Percentiles rank a stretch among this genome's conserved stretches.
Evolutionary conservation across 2,797 vertebrate species (phyloP).

Genomic region (Notolabrus celidotus): DNA sequence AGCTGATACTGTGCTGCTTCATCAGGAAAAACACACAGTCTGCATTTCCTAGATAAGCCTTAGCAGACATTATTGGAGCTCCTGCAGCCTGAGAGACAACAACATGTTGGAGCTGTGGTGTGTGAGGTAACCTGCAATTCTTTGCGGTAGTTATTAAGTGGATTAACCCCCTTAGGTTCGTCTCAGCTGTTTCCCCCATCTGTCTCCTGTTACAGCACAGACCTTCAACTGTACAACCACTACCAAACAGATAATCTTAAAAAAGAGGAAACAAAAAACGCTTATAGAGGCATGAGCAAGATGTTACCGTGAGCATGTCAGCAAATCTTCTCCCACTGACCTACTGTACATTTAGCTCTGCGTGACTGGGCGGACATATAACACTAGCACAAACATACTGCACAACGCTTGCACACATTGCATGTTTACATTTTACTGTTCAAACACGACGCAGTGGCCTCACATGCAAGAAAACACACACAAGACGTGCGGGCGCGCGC

Average conservation of each 20-base stretch:
- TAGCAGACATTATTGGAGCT: conserved; percentile 10
- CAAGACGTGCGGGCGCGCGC: too few relatives aligned
- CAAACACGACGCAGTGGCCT: conserved; percentile 3
- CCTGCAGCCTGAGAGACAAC: conserved; percentile 39
- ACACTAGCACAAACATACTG: neutral
- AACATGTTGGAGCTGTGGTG: conserved; percentile 51
- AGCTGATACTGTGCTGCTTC: conserved; percentile 20
- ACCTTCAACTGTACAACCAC: conserved; percentile 31
- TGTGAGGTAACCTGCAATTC: conserved; percentile 66
- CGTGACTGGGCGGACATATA: neutral
- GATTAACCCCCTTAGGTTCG: conserved; percentile 80
- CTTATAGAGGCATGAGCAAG: conserved; percentile 1
- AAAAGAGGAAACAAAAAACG: conserved; percentile 15
- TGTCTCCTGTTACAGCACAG: conserved; percentile 64
- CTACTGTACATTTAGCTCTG: conserved; percentile 12
- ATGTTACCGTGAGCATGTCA: conserved; percentile 41
- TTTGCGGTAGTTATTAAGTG: conserved; percentile 69
- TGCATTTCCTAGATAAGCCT: conserved; percentile 27
- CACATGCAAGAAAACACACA: conserved; percentile 30
- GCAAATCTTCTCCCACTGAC: conserved; percentile 46
- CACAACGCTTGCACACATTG: neutral
- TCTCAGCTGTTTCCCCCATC: conserved; percentile 77
- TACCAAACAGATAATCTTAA: conserved; percentile 8
- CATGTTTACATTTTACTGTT: conserved; percentile 22
- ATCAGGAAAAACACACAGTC: conserved; percentile 33